These are phyloP conservation scores for Phycodurus eques DNA, from an alignment of 2,113 vertebrate genomes.

Conservation along the genomic window DNA sequence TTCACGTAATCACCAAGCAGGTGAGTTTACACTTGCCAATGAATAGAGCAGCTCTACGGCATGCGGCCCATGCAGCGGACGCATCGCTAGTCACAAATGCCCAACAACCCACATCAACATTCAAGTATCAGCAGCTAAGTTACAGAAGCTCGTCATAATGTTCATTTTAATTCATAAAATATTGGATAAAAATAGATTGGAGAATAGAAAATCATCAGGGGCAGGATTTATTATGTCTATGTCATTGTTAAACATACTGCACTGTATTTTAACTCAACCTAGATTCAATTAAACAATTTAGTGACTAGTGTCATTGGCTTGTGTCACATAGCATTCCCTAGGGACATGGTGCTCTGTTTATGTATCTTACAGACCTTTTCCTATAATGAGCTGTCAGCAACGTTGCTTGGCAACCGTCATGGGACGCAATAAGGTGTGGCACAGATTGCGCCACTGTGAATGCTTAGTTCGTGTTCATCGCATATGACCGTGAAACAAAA, in stretches of 20 bases:
- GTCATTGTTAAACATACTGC: not conserved
- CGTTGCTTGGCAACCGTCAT: conserved; percentile 27
- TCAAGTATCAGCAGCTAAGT: too few relatives aligned
- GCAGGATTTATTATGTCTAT: not conserved
- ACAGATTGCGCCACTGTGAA: not conserved
- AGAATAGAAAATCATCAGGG: too few relatives aligned
- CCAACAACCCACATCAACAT: too few relatives aligned
- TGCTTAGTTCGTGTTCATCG: not conserved
- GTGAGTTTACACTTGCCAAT: too few relatives aligned
- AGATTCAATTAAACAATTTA: not conserved
- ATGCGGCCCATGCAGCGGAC: too few relatives aligned
- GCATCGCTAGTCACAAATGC: too few relatives aligned
- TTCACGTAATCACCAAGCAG: too few relatives aligned
- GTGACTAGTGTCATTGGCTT: conserved; percentile 1
- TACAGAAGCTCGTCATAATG: too few relatives aligned
- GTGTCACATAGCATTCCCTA: conserved; percentile 34
- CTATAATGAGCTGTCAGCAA: conserved; percentile 11
- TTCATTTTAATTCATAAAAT: too few relatives aligned
- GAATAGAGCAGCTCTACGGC: too few relatives aligned
- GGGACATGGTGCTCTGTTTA: conserved; percentile 39
- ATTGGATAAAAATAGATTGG: too few relatives aligned
- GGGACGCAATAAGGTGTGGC: conserved; percentile 8
- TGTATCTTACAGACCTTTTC: conserved; percentile 15
- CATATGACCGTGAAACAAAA: not conserved
- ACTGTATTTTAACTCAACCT: not conserved